phyloP scores from a whole-genome alignment of 2,888 invertebrate species.

The Adela reaumurella region DNA sequence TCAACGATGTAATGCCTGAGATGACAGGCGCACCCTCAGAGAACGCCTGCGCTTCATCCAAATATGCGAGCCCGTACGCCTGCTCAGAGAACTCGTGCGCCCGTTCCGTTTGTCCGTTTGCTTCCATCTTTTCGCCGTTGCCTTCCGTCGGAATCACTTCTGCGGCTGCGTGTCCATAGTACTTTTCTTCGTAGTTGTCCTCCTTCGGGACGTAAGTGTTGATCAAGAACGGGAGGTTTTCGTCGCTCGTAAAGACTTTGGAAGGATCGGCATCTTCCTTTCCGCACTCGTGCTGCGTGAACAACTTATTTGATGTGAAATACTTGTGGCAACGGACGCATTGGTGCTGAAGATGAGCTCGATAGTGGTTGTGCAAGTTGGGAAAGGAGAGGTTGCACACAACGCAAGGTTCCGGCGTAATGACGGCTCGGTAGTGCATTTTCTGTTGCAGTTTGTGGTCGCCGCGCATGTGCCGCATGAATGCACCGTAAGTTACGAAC shows the following conservation, averaged over 20 bases:
- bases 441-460: conserved; percentile 38
- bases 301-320: conserved; percentile 35
- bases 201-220: conserved; percentile 37
- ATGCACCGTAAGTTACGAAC: conserved; percentile 43
- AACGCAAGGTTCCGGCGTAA: conserved; percentile 54
- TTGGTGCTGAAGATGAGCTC: conserved; percentile 56
- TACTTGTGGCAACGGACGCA: conserved; percentile 46
- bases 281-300: conserved; percentile 32
- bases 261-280: conserved; percentile 31
- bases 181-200: conserved; percentile 39
- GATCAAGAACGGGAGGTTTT: conserved; percentile 27
- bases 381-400: conserved; percentile 58
- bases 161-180: conserved; percentile 31
- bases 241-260: conserved; percentile 37
- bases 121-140: background rate
- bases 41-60: background rate
- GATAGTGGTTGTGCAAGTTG: conserved; percentile 59
- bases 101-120: too few relatives aligned
- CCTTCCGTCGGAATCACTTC: background rate
- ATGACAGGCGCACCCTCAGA: background rate
- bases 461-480: conserved; percentile 38
- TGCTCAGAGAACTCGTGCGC: too few relatives aligned
- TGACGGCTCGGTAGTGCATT: conserved; percentile 36
- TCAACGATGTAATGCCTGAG: background rate
- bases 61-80: too few relatives aligned